phyloP scores from a whole-genome alignment of 1,140 invertebrate species.

The Medauroidea extradentata region DNA sequence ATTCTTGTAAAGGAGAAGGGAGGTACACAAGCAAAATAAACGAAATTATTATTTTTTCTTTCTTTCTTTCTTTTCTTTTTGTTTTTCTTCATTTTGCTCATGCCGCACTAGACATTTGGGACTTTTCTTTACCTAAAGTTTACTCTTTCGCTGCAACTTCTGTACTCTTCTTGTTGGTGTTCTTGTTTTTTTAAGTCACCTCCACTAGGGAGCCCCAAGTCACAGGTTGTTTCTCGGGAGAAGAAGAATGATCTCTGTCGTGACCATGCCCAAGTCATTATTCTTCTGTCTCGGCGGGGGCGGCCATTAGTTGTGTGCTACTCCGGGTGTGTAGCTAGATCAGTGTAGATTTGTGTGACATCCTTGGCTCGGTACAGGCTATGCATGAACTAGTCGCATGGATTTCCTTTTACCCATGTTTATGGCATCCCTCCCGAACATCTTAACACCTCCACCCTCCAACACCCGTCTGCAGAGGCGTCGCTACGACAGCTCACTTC shows the following conservation, averaged over 20 bases:
- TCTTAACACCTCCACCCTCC: too few relatives aligned
- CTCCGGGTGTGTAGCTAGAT: not conserved
- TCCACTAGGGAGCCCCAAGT: not conserved
- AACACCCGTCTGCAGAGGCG: too few relatives aligned
- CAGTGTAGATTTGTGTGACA: not conserved
- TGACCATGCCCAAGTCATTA: too few relatives aligned
- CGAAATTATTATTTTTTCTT: not conserved
- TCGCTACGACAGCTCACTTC: too few relatives aligned
- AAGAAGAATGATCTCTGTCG: too few relatives aligned
- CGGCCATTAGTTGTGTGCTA: not conserved
- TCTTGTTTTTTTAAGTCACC: not conserved
- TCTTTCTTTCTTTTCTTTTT: conserved; percentile 8
- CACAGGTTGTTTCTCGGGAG: too few relatives aligned
- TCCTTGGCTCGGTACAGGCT: conserved; percentile 1
- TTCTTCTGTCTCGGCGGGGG: too few relatives aligned
- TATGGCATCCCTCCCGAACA: too few relatives aligned
- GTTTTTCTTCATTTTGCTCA: too few relatives aligned
- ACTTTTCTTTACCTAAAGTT: not conserved
- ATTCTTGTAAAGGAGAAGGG: conserved; percentile 11
- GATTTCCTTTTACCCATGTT: not conserved
- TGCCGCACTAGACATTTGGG: conserved; percentile 1
- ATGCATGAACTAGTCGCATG: not conserved
- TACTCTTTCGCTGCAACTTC: not conserved
- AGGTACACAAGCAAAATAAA: not conserved
- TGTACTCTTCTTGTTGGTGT: not conserved